Evolutionary conservation across 2,113 vertebrate species (phyloP).

Genomic region (Amblyornis subalaris): DNA sequence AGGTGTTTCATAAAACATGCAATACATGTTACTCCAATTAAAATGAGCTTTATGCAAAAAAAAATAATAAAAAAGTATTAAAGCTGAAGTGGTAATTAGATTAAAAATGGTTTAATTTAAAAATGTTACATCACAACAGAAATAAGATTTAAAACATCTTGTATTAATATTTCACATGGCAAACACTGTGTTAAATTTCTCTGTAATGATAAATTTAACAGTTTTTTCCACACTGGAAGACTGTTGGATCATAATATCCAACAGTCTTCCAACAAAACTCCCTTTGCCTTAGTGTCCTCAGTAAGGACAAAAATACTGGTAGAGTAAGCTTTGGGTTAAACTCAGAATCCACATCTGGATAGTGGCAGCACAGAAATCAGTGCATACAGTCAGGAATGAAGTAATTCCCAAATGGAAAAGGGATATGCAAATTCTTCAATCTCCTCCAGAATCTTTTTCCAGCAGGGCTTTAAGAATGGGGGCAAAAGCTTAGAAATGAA

Average conservation of each 20-base stretch:
- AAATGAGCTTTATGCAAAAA: slow-evolving; percentile 41
- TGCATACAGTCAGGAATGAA: neutral
- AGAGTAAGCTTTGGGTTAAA: neutral
- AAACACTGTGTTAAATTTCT: neutral
- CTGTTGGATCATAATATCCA: neutral
- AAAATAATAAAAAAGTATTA: neutral
- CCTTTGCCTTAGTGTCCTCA: neutral
- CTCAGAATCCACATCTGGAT: neutral
- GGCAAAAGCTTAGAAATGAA: neutral
- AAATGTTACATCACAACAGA: neutral
- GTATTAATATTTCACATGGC: neutral
- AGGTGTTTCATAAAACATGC: slow-evolving; percentile 60
- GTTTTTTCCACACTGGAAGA: neutral
- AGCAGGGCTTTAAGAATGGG: neutral
- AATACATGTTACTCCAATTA: slow-evolving; percentile 29
- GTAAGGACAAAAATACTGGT: neutral
- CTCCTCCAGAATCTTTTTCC: neutral
- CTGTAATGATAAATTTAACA: neutral
- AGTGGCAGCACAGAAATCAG: neutral
- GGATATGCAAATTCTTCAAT: neutral
- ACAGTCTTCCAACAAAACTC: neutral
- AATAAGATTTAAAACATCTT: neutral
- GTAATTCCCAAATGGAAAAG: neutral
- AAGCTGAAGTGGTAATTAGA: slow-evolving; percentile 12
- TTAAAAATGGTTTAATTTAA: slow-evolving; percentile 11